Evolutionary conservation across 2,888 invertebrate genomes (phyloP).

Genomic region (Chironomus riparius): DNA sequence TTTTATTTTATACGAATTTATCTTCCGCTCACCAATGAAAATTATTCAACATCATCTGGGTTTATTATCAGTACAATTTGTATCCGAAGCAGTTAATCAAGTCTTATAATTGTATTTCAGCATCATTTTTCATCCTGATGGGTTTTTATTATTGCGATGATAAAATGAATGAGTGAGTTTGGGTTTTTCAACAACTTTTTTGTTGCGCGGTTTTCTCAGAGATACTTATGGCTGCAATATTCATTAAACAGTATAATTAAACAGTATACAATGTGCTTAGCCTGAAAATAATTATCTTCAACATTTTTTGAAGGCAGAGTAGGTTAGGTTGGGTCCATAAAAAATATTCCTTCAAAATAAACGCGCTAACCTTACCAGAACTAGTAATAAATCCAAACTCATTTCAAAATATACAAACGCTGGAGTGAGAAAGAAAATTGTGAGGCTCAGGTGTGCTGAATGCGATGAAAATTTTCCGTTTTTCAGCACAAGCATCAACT

Average conservation of each 20-base stretch:
- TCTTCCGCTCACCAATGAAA: slow-evolving; percentile 12
- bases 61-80: slow-evolving; percentile 18
- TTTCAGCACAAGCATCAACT: no score
- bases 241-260: no score
- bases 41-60: slow-evolving; percentile 22
- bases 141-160: slow-evolving; percentile 26
- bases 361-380: neutral
- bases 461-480: no score
- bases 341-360: neutral
- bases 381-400: neutral
- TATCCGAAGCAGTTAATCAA: slow-evolving; percentile 21
- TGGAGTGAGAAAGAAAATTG: no score
- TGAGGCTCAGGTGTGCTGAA: no score
- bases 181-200: neutral
- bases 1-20: neutral
- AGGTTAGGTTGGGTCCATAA: no score
- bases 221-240: neutral
- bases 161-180: slow-evolving; percentile 17
- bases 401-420: no score
- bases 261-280: no score
- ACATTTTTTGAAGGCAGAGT: no score
- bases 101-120: slow-evolving; percentile 18
- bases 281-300: no score
- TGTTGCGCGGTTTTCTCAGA: neutral
- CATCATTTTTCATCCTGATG: slow-evolving; percentile 21